A percentile compares a stretch with the other conserved stretches of the same genome.
Conservation (phyloP, 2,113 vertebrate species). For the Odontesthes bonariensis region DNA sequence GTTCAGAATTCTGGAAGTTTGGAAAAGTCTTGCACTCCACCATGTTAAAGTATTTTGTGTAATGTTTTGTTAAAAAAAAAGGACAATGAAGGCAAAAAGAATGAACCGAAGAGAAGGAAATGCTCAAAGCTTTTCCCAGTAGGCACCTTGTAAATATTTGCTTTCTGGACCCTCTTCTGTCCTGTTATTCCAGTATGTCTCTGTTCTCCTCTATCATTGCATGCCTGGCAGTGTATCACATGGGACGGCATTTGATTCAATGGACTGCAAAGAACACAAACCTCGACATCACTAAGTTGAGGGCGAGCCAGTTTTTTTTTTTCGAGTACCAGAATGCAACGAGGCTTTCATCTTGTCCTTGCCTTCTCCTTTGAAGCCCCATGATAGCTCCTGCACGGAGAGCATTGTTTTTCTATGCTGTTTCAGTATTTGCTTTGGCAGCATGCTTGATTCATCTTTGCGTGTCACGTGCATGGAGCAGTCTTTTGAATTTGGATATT, state of each 20-base stretch:
- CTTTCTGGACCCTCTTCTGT: constrained; percentile 1
- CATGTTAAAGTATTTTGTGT: constrained; percentile 12
- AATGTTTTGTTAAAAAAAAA: constrained; percentile 3
- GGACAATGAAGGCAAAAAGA: constrained; percentile 1
- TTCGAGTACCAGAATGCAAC: constrained; percentile 47
- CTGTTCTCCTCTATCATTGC: constrained; percentile 14
- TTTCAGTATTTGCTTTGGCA: constrained; percentile 63
- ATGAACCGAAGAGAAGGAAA: neutral
- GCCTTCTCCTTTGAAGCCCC: constrained; percentile 60
- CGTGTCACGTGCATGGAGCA: constrained; percentile 27
- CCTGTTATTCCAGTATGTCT: constrained; percentile 15
- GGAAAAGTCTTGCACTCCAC: neutral
- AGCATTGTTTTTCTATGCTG: constrained; percentile 65
- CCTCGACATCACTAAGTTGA: constrained; percentile 38
- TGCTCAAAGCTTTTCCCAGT: constrained; percentile 5
- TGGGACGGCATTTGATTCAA: constrained; percentile 35
- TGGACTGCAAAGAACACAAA: constrained; percentile 31
- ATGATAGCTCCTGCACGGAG: constrained; percentile 47
- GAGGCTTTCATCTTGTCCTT: constrained; percentile 56
- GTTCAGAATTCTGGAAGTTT: neutral
- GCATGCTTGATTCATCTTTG: constrained; percentile 54
- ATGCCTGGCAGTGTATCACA: constrained; percentile 16
- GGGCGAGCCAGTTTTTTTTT: constrained; percentile 35
- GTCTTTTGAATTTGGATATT: constrained; percentile 50
- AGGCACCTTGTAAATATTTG: constrained; percentile 46